Evolutionary conservation across 2,113 vertebrate genomes (phyloP).

Genomic region (Sardina pilchardus): DNA sequence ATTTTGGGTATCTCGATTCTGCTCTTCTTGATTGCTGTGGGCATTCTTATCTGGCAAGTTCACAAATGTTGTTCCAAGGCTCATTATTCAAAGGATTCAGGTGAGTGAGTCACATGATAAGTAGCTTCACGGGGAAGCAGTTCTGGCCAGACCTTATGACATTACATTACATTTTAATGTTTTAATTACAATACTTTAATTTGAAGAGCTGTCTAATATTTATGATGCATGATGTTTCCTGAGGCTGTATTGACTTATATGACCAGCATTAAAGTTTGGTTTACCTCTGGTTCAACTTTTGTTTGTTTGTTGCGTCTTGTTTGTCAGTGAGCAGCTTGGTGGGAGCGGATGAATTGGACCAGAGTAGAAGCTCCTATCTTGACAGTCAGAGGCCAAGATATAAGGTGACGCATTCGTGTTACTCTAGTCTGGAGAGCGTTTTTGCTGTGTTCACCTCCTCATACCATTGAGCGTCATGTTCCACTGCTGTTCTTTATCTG

Average conservation of each 20-base stretch:
- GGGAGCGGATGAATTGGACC: background rate
- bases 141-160: no score
- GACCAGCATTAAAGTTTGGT: background rate
- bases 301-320: background rate
- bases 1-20: constrained; percentile 63
- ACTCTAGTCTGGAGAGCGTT: background rate
- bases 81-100: constrained; percentile 24
- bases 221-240: no score
- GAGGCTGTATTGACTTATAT: no score
- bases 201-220: no score
- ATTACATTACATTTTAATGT: no score
- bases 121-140: background rate
- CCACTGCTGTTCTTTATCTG: background rate
- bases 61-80: constrained; percentile 58
- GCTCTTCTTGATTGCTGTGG: constrained; percentile 66
- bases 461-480: background rate
- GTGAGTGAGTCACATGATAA: constrained; percentile 46
- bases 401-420: constrained; percentile 27
- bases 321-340: constrained; percentile 37
- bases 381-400: constrained; percentile 16
- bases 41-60: constrained; percentile 72
- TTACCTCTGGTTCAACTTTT: background rate
- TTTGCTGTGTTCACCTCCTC: background rate
- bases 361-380: constrained; percentile 18
- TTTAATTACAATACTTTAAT: no score